These are phyloP conservation scores for Dioctria rufipes DNA, from an alignment of 2,888 invertebrate genomes.

Conservation along the genomic window DNA sequence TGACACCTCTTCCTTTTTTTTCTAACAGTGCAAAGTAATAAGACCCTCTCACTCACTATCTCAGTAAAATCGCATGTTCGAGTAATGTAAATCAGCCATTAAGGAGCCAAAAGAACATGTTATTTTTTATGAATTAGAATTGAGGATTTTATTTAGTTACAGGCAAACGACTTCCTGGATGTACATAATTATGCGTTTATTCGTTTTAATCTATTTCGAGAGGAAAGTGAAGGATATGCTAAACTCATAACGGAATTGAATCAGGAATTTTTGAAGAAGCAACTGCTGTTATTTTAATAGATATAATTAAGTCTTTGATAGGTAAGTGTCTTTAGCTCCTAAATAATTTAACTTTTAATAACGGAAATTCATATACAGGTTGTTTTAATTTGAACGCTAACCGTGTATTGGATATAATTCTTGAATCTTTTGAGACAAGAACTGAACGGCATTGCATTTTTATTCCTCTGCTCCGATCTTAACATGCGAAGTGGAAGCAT, in stretches of 20 bases:
- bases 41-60: too few species aligned
- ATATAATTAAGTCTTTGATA: conserved; percentile 94
- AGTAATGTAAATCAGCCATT: too few species aligned
- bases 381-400: conserved; percentile 99
- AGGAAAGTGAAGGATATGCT: conserved; percentile 99
- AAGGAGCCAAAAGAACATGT: too few species aligned
- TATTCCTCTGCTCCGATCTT: conserved; percentile 87
- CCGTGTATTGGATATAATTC: conserved; percentile 93
- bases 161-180: too few species aligned
- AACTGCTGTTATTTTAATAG: conserved; percentile 81
- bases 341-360: background rate
- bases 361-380: conserved; percentile 75
- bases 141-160: too few species aligned
- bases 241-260: conserved; percentile 95
- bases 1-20: too few species aligned
- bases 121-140: too few species aligned
- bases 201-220: conserved; percentile 98
- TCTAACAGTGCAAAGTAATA: too few species aligned
- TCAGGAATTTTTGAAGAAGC: conserved; percentile 81
- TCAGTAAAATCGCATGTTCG: too few species aligned
- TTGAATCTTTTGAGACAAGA: conserved; percentile 96
- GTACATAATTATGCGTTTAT: too few species aligned
- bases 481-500: conserved; percentile 91
- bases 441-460: conserved; percentile 85
- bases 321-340: conserved; percentile 74